These are phyloP conservation scores for Galerucella calmariensis DNA, from an alignment of 2,888 invertebrate species.

Conservation along the genomic window DNA sequence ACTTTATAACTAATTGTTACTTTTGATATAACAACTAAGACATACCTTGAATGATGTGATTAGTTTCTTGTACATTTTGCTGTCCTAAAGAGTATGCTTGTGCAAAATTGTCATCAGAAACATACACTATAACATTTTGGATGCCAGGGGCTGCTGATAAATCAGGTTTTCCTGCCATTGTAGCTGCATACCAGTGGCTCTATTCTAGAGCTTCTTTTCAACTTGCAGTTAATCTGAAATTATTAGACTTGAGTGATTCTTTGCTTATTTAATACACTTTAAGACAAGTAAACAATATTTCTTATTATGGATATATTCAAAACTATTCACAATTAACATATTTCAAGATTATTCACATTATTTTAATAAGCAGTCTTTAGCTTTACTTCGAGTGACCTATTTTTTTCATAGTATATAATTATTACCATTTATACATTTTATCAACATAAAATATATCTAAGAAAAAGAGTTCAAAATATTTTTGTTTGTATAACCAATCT, in stretches of 20 bases:
- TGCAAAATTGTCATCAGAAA: constrained; percentile 70
- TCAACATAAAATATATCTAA: not conserved
- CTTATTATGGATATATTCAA: too few relatives aligned
- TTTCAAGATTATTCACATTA: not conserved
- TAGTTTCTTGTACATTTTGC: constrained; percentile 61
- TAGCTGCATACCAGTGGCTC: constrained; percentile 79
- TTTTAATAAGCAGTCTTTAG: not conserved
- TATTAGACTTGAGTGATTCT: constrained; percentile 38
- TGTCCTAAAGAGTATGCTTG: constrained; percentile 67
- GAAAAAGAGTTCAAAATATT: constrained; percentile 1
- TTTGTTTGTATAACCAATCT: constrained; percentile 25
- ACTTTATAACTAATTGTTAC: not conserved
- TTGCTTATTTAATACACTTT: not conserved
- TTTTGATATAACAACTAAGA: not conserved
- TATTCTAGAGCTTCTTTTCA: constrained; percentile 65
- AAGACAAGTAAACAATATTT: not conserved
- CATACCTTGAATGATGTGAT: constrained; percentile 40
- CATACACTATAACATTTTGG: constrained; percentile 71
- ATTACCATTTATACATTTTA: not conserved
- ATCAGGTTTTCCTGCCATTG: constrained; percentile 83
- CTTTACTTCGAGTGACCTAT: not conserved
- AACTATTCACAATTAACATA: too few relatives aligned
- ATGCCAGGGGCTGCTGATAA: constrained; percentile 70
- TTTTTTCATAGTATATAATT: not conserved
- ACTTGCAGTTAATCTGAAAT: constrained; percentile 61